Percentiles rank a stretch among this genome's conserved stretches.
Evolutionary conservation across 1,140 invertebrate genomes (phyloP).

Genomic region (Linepithema humile): DNA sequence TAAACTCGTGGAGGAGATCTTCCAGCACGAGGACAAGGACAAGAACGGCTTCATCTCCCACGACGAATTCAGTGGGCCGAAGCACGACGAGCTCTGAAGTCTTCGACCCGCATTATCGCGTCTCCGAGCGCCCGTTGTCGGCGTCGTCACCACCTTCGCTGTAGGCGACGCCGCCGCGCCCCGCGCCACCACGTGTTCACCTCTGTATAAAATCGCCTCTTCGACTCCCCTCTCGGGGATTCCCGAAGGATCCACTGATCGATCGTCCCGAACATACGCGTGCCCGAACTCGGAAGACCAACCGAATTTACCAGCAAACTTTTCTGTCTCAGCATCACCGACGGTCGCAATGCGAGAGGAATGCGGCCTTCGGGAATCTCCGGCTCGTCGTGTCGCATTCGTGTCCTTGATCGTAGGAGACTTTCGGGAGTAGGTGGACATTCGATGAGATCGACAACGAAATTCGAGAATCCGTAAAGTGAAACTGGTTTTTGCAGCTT

Average conservation of each 20-base stretch:
- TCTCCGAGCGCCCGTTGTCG: constrained; percentile 60
- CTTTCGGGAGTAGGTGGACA: constrained; percentile 13
- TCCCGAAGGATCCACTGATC: constrained; percentile 41
- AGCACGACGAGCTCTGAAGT: constrained; percentile 97
- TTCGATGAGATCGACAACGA: constrained; percentile 31
- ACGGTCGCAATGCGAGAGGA: background rate
- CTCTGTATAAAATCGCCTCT: constrained; percentile 58
- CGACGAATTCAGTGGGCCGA: constrained; percentile 98
- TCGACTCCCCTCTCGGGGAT: constrained; percentile 57
- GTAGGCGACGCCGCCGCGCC: constrained; percentile 36
- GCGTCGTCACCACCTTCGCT: constrained; percentile 1
- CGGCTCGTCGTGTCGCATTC: background rate
- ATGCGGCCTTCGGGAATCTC: constrained; percentile 22
- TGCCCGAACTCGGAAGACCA: constrained; percentile 3
- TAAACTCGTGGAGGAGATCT: constrained; percentile 97
- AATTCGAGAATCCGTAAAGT: background rate
- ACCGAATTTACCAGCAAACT: constrained; percentile 11
- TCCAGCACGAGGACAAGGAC: constrained; percentile 98
- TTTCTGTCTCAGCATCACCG: background rate
- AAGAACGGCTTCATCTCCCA: constrained; percentile 98
- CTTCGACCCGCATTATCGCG: constrained; percentile 53
- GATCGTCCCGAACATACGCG: constrained; percentile 4
- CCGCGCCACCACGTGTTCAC: constrained; percentile 69
- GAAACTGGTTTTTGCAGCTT: background rate
- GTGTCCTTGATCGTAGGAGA: constrained; percentile 2